phyloP scores from a whole-genome alignment of 2,113 vertebrate species.

The Azemiops feae region DNA sequence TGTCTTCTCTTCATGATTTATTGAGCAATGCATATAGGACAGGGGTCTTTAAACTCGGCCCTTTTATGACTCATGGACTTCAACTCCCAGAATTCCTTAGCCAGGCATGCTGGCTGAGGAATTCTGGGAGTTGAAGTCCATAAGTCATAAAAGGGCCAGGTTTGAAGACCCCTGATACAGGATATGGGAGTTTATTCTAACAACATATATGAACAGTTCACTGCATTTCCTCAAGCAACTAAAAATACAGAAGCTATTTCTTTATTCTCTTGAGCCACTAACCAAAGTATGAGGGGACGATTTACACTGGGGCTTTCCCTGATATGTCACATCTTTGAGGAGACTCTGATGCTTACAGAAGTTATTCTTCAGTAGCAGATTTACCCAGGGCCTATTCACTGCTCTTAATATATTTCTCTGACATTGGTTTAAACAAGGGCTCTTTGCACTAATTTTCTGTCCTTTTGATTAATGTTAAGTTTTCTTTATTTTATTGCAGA shows the following conservation, averaged over 20 bases:
- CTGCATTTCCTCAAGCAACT: neutral
- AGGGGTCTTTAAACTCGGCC: neutral
- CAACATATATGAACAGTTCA: neutral
- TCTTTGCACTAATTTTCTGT: neutral
- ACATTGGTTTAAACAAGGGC: neutral
- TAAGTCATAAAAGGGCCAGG: too few species aligned
- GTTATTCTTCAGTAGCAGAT: neutral
- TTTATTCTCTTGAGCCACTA: neutral
- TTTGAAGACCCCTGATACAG: neutral
- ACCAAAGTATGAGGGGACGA: neutral
- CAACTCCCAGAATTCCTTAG: too few species aligned
- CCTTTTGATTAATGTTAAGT: neutral
- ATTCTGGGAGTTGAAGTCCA: too few species aligned
- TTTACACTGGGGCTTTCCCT: neutral
- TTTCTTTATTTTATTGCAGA: neutral
- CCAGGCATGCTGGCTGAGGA: too few species aligned
- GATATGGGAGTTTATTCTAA: neutral
- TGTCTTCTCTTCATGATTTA: neutral
- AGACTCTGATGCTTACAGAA: neutral
- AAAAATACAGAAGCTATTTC: neutral
- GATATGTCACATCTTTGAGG: neutral
- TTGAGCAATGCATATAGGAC: neutral
- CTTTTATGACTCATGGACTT: too few species aligned
- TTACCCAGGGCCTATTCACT: neutral
- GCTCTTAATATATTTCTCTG: neutral